Evolutionary conservation across 2,888 invertebrate genomes (phyloP), one percentile per base, ranked within the genome.

Genomic region (Cyaniris semiargus): DNA sequence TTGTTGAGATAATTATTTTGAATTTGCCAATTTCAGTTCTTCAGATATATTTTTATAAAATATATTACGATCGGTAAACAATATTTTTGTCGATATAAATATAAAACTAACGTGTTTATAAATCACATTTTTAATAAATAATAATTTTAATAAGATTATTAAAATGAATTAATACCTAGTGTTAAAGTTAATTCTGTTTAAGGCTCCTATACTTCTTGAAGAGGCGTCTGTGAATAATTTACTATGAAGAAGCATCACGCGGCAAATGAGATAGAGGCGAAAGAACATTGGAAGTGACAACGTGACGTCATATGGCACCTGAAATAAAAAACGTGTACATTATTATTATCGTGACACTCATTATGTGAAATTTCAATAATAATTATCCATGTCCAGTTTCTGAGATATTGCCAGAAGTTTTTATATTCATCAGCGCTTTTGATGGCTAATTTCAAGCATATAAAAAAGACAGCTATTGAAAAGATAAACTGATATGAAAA

Each of bases 181-280:
- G 93, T 98, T 98, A 96, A 99, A 99, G 95, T 99, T 99, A 92
- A 99, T 99, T 90, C 99, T 96, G 95, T 99, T 99, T 92, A 99
- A 96, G 91, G 97, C 99, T 94, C 97, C 98, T 96, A 98, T 98
- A 95, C 98, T 98, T 90, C 99, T 96, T 82, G 99, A 99, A 84
- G 99, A 99, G 86, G 99, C 99, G 94, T 99, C 99, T 82, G 99
- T 99, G 95, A 99, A 99, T 86, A 99, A 96, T 95, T 99, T 99
- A 94, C 98, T 99, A 95, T 99, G 99, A 86, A 99, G 96, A 89
- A 99, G 95, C 99, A 99, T 99, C 86, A 99, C 99, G 87, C 99
- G 97, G 95, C 99, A 99, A 94, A 99, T 99, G 93, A 99, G 96
- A 95, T 99, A 99, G 87, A 99, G 97, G 89, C 99, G 96, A 94